Conservation (phyloP, 37 sponge, comb jelly and placozoan genomes). For the Corticium candelabrum region DNA sequence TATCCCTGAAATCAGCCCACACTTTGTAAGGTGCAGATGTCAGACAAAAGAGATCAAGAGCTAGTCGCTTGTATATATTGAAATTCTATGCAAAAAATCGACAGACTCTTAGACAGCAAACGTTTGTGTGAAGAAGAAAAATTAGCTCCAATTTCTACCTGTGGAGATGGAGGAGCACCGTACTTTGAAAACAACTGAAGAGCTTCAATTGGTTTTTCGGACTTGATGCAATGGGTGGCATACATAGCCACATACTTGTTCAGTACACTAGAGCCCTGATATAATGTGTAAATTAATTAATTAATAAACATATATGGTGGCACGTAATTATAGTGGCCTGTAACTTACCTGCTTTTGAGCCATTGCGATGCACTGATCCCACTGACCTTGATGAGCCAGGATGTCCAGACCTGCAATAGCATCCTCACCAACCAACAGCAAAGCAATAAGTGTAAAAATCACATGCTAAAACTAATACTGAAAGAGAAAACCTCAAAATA, state of each 20-base stretch:
- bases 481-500: neutral
- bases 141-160: constrained; percentile 25
- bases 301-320: neutral
- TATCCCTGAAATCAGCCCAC: neutral
- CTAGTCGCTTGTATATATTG: constrained; percentile 85
- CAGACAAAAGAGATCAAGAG: constrained; percentile 52
- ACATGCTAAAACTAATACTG: neutral
- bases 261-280: constrained; percentile 39
- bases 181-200: constrained; percentile 80
- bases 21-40: neutral
- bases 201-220: constrained; percentile 65
- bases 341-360: constrained; percentile 72
- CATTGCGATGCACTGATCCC: constrained; percentile 90
- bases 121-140: neutral
- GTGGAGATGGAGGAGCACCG: constrained; percentile 80
- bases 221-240: constrained; percentile 83
- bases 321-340: too few relatives aligned
- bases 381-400: constrained; percentile 71
- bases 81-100: constrained; percentile 50
- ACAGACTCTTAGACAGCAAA: neutral
- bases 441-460: neutral
- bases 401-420: constrained; percentile 92
- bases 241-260: constrained; percentile 94
- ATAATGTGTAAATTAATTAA: constrained; percentile 1
- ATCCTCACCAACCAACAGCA: constrained; percentile 78